A percentile compares a stretch with the other conserved stretches of the same genome.
phyloP scores from a whole-genome alignment of 2,797 vertebrate genomes.

The Gallinago nigripennis region DNA sequence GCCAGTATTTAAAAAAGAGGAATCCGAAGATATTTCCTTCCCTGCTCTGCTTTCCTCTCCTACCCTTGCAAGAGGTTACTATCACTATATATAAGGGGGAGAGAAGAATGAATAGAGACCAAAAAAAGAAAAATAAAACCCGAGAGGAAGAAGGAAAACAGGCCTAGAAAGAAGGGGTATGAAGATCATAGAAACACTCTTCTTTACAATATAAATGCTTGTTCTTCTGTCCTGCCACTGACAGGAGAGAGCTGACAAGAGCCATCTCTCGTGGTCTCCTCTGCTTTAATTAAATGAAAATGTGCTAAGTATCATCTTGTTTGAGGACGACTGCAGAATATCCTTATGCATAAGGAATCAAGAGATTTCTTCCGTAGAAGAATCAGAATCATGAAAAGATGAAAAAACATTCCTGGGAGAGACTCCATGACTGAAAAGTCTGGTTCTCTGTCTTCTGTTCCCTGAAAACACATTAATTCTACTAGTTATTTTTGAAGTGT shows the following conservation, averaged over 20 bases:
- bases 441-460: neutral
- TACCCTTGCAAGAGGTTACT: neutral
- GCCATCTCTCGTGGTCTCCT: neutral
- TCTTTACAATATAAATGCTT: neutral
- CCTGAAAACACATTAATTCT: neutral
- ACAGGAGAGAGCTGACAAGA: neutral
- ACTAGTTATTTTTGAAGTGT: neutral
- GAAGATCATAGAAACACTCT: neutral
- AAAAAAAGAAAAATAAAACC: neutral
- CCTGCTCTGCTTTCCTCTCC: neutral
- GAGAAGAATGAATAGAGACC: neutral
- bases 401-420: neutral
- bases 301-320: neutral
- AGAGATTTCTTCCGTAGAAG: neutral
- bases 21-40: neutral
- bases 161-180: neutral
- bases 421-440: neutral
- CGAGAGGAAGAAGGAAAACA: neutral
- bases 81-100: rapidly evolving
- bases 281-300: slow-evolving; percentile 2
- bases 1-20: neutral
- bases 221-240: neutral
- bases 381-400: neutral
- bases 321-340: neutral
- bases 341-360: neutral